phyloP scores from a whole-genome alignment of 2,797 vertebrate species.

The Erpetoichthys calabaricus region DNA sequence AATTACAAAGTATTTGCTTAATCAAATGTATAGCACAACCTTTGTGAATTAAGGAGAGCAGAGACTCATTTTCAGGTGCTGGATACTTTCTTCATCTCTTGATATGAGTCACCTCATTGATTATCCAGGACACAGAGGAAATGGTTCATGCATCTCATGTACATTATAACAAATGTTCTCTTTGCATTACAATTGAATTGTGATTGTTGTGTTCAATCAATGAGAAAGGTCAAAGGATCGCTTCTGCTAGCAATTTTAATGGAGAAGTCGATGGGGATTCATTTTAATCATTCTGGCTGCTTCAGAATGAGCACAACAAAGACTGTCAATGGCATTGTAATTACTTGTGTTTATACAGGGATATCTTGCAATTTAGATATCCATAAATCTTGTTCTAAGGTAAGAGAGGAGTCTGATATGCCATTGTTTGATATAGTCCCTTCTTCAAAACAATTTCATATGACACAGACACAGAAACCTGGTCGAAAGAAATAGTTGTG shows the following conservation, averaged over 20 bases:
- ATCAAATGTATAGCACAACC: constrained; percentile 43
- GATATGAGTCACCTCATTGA: constrained; percentile 73
- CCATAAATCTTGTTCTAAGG: constrained; percentile 83
- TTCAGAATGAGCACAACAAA: constrained; percentile 91
- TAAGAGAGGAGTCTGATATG: constrained; percentile 37
- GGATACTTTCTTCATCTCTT: constrained; percentile 47
- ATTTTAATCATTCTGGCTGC: constrained; percentile 99
- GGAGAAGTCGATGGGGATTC: constrained; percentile 99
- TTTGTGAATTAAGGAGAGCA: constrained; percentile 44
- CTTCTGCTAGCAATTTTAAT: constrained; percentile 98
- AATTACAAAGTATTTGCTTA: constrained; percentile 51
- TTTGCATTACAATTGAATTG: constrained; percentile 99
- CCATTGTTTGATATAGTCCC: constrained; percentile 44
- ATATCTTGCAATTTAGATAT: constrained; percentile 90
- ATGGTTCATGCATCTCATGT: constrained; percentile 95
- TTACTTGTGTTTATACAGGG: constrained; percentile 96
- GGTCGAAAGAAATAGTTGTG: no score
- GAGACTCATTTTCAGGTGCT: constrained; percentile 24
- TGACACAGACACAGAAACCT: no score
- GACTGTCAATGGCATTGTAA: constrained; percentile 90
- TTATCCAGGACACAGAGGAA: constrained; percentile 87
- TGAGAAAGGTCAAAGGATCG: constrained; percentile 98
- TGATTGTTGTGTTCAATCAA: constrained; percentile 99
- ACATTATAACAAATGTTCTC: constrained; percentile 99
- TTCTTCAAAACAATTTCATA: constrained; percentile 25